Percentiles rank a stretch among this genome's conserved stretches.
These are phyloP conservation scores for Ptychoptera albimana DNA, from an alignment of 2,888 invertebrate species.

Conservation along the genomic window DNA sequence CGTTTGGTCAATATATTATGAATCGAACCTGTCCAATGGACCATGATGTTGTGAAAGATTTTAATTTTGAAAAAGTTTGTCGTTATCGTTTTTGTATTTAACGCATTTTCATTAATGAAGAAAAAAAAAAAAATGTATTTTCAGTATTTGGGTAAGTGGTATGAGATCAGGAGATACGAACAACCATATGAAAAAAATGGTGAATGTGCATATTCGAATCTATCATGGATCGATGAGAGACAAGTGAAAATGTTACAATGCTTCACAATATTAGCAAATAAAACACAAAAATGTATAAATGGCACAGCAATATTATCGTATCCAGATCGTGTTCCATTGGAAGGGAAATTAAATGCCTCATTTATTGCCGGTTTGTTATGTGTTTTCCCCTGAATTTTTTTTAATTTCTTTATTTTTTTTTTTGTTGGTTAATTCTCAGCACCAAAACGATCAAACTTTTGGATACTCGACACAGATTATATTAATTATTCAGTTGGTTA, in stretches of 20 bases:
- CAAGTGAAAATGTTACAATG: background rate
- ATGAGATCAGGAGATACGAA: constrained; percentile 2
- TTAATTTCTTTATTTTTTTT: background rate
- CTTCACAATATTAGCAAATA: background rate
- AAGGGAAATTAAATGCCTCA: constrained; percentile 3
- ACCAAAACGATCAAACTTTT: constrained; percentile 1
- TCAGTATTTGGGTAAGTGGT: constrained; percentile 2
- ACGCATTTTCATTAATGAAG: too few species aligned
- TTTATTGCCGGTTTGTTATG: background rate
- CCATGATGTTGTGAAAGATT: too few species aligned
- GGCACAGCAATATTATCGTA: constrained; percentile 2
- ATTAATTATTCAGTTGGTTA: constrained; percentile 1
- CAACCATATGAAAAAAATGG: constrained; percentile 1
- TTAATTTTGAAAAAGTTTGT: too few species aligned
- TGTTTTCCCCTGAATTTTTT: background rate
- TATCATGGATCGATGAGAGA: background rate
- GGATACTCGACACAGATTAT: constrained; percentile 2
- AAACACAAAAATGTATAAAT: background rate
- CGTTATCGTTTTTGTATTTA: too few species aligned
- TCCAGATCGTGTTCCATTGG: background rate
- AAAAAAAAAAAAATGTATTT: too few species aligned
- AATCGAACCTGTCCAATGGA: too few species aligned
- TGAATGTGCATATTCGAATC: background rate
- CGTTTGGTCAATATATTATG: too few species aligned
- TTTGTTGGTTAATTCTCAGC: background rate